Evolutionary conservation across 2,888 invertebrate species (phyloP).

Genomic region (Ormyrus rosae): DNA sequence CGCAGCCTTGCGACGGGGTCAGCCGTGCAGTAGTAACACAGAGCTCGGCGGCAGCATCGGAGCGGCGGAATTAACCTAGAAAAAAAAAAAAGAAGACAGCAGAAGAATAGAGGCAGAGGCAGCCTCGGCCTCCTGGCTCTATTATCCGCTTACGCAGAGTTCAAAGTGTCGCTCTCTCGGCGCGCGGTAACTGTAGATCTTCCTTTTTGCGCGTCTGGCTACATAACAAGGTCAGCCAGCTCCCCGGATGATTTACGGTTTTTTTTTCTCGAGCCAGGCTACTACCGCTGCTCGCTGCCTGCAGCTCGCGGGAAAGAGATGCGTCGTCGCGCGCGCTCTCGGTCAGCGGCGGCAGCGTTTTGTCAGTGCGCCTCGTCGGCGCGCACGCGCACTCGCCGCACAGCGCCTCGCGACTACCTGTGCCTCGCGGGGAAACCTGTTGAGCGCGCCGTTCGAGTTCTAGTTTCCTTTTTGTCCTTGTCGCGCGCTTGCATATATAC

Average conservation of each 20-base stretch:
- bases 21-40: too few species aligned
- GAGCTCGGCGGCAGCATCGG: too few species aligned
- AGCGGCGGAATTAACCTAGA: conserved; percentile 22
- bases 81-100: not conserved
- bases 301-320: too few species aligned
- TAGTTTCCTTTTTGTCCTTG: too few species aligned
- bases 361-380: not conserved
- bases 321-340: too few species aligned
- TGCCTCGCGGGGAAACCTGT: too few species aligned
- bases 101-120: not conserved
- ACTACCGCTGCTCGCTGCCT: too few species aligned
- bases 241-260: conserved; percentile 37
- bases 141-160: conserved; percentile 43
- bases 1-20: not conserved
- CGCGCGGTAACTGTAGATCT: conserved; percentile 40
- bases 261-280: conserved; percentile 10
- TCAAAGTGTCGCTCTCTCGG: conserved; percentile 58
- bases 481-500: too few species aligned
- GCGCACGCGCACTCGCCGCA: not conserved
- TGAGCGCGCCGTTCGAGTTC: too few species aligned
- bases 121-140: not conserved
- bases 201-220: conserved; percentile 22
- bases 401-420: too few species aligned
- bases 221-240: conserved; percentile 39
- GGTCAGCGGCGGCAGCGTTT: not conserved